Percentiles rank a stretch among this genome's conserved stretches.
phyloP scores from a whole-genome alignment of 2,797 vertebrate genomes.

The Anguilla marmorata region DNA sequence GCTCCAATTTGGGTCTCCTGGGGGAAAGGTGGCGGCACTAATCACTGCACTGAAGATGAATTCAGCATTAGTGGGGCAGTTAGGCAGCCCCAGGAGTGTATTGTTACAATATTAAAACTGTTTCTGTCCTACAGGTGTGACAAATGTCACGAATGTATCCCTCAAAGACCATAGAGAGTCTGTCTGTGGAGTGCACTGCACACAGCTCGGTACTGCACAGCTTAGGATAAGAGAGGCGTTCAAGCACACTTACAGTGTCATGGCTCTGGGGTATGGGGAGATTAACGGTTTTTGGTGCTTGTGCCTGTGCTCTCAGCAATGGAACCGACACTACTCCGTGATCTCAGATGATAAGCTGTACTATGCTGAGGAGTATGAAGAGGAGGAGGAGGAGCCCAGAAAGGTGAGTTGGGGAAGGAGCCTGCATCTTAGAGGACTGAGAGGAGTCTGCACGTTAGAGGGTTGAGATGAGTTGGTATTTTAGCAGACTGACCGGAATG shows the following conservation, averaged over 20 bases:
- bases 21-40: too few relatives aligned
- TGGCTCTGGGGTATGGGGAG: neutral
- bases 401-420: constrained; percentile 62
- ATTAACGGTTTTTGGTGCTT: neutral
- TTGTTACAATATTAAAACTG: neutral
- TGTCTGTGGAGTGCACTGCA: neutral
- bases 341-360: constrained; percentile 87
- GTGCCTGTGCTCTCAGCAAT: constrained; percentile 70
- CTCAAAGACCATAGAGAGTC: neutral
- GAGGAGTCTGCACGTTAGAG: neutral
- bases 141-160: neutral
- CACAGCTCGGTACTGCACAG: neutral
- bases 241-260: neutral
- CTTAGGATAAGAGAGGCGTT: neutral
- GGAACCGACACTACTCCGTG: constrained; percentile 93
- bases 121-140: neutral
- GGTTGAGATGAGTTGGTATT: neutral
- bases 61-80: too few relatives aligned
- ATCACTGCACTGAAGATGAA: too few relatives aligned
- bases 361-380: constrained; percentile 88
- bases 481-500: neutral
- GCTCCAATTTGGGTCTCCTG: too few relatives aligned
- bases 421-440: neutral
- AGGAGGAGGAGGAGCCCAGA: constrained; percentile 72
- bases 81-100: too few relatives aligned